These are phyloP conservation scores for Narcine bancroftii DNA, from an alignment of 2,113 vertebrate species.

Conservation along the genomic window DNA sequence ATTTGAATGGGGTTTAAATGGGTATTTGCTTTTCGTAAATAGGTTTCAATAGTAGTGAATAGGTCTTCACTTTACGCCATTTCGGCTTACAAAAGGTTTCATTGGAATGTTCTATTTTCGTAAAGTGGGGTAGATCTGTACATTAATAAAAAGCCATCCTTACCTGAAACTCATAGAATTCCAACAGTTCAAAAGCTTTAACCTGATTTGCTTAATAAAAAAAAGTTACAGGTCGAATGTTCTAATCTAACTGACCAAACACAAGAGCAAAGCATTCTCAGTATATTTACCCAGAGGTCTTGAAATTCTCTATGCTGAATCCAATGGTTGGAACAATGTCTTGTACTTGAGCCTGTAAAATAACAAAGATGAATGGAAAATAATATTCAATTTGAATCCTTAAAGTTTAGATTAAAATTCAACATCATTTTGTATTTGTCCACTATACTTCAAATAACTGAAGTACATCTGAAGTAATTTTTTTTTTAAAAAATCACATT, in stretches of 20 bases:
- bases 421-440: background rate
- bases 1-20: no score
- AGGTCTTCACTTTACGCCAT: no score
- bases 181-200: background rate
- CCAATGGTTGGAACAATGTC: conserved; percentile 97
- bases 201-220: background rate
- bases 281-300: conserved; percentile 80
- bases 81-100: no score
- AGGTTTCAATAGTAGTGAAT: no score
- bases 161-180: background rate
- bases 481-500: background rate
- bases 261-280: background rate
- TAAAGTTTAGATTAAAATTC: background rate
- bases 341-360: conserved; percentile 80
- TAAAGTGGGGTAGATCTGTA: no score
- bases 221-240: background rate
- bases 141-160: background rate
- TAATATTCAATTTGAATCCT: background rate
- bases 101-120: no score
- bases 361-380: conserved; percentile 3
- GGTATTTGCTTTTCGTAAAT: no score
- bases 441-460: background rate
- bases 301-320: conserved; percentile 98
- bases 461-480: no score
- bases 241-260: background rate